Evolutionary conservation across 2,113 vertebrate genomes (phyloP), one percentile per base, ranked within the genome.

Genomic region (Gracilinanus agilis): DNA sequence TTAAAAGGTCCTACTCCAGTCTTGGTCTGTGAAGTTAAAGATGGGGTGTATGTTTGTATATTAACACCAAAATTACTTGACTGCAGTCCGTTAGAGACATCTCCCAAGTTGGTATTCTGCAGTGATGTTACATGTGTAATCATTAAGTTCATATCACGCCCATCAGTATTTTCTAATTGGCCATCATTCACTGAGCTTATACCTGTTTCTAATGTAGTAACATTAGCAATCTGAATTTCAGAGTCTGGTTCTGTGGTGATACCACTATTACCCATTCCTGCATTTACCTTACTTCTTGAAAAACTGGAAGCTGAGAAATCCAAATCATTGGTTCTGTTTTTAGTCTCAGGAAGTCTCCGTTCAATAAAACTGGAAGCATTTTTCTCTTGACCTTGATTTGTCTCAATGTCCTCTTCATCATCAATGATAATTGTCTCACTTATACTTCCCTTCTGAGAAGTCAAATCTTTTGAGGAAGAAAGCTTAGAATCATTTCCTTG

Each of bases 341-440:
- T 99, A 97, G 97, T 97, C 92, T 99, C 99, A 97, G 98, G 97
- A 97, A 98, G 98, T 96, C 98, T 98, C 97, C 98, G 96, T 89
- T 98, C 98, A 97, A 94, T 98, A 97, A 98, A 99, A 99, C 94
- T 98, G 94, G 97, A 98, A 98, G 98, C 95, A 98, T 97, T 98
- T 98, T 98, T 99, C 96, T 99, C 99, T 95, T 99, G 99, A 56
- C 98, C 99, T 93, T 98, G 98, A 97, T 97, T 98, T 97, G 98
- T 98, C 97, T 99, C 99, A 94, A 98, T 97, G 92, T 99, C 99
- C 97, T 99, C 99, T 98, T 99, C 99, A 44, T 99, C 99, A 53
- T 99, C 99, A 95, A 99, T 99, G 98, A 99, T 99, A 96, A 99
- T 99, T 91, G 99, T 99, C 98, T 99, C 99, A 90, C 99, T 99